A percentile compares a stretch with the other conserved stretches of the same genome.
Evolutionary conservation across 2,888 invertebrate genomes (phyloP).

Genomic region (Philaethria dido): DNA sequence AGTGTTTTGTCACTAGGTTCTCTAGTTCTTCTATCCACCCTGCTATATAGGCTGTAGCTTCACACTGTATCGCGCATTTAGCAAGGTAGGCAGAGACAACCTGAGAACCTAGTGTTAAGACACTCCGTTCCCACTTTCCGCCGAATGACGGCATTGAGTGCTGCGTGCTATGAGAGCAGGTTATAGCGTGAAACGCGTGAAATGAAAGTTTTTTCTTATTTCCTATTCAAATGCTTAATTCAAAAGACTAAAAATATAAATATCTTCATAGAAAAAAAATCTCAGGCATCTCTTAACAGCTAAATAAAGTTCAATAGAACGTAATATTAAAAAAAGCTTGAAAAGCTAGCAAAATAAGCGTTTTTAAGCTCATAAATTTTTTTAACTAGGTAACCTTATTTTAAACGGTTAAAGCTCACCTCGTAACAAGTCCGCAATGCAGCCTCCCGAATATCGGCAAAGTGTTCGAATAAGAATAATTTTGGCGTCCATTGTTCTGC

Average conservation of each 20-base stretch:
- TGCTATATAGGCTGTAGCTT: no score
- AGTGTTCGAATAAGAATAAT: constrained; percentile 39
- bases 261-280: constrained; percentile 3
- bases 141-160: no score
- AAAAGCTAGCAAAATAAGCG: constrained; percentile 9
- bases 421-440: constrained; percentile 43
- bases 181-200: no score
- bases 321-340: not conserved
- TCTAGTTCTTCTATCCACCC: no score
- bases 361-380: constrained; percentile 17
- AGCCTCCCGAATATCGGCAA: constrained; percentile 47
- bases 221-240: no score
- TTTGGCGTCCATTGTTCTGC: constrained; percentile 35
- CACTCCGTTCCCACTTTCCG: no score
- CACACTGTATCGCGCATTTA: no score
- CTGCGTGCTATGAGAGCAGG: no score
- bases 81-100: no score
- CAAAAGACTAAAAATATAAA: not conserved
- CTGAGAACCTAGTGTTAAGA: no score
- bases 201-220: no score
- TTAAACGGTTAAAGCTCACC: constrained; percentile 28
- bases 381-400: constrained; percentile 33
- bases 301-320: constrained; percentile 18
- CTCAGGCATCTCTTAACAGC: constrained; percentile 3
- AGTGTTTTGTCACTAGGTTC: no score